A percentile compares a stretch with the other conserved stretches of the same genome.
phyloP scores from a whole-genome alignment of 92 coral and sea anemone species.

The Porites rus region DNA sequence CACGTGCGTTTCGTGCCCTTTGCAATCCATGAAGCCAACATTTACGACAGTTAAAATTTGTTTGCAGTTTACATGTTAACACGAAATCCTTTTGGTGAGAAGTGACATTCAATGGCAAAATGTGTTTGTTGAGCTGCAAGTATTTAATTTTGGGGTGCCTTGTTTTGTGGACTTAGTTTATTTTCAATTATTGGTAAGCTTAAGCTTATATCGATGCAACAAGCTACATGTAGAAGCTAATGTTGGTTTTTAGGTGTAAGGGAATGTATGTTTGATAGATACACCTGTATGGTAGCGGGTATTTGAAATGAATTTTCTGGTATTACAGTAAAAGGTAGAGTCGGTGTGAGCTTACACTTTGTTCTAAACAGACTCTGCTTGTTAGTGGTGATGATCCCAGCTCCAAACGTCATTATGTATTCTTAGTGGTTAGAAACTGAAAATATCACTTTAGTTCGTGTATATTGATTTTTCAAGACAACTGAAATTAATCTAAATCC shows the following conservation, averaged over 20 bases:
- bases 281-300: background rate
- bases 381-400: background rate
- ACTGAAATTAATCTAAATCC: background rate
- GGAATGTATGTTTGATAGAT: background rate
- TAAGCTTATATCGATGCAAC: background rate
- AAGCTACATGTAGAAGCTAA: background rate
- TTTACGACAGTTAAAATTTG: background rate
- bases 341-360: background rate
- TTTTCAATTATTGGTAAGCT: background rate
- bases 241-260: background rate
- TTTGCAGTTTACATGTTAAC: background rate
- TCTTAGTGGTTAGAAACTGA: background rate
- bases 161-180: background rate
- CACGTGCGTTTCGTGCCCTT: slow-evolving; percentile 24
- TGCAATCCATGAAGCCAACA: background rate
- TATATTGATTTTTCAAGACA: background rate
- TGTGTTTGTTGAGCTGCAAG: background rate
- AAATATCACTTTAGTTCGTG: background rate
- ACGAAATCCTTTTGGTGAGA: background rate
- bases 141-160: background rate
- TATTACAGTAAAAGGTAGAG: too few relatives aligned
- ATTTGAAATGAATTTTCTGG: background rate
- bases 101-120: background rate
- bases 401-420: background rate
- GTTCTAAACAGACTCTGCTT: background rate